These are phyloP conservation scores for Timema podura DNA, from an alignment of 2,888 invertebrate genomes.

Conservation along the genomic window DNA sequence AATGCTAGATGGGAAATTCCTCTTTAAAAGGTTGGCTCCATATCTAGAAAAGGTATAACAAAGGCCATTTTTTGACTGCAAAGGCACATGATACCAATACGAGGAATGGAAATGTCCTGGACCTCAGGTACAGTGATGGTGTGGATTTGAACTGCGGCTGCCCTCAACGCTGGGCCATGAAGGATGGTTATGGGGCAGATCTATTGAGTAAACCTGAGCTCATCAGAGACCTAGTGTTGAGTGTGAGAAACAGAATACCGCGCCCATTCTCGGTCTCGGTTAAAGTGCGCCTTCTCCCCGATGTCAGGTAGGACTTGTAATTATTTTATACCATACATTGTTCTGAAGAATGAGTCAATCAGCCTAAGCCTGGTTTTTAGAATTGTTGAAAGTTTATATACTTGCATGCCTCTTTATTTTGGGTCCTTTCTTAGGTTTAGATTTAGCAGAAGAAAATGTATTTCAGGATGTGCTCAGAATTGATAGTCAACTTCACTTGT, in stretches of 20 bases:
- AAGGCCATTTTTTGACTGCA: not conserved
- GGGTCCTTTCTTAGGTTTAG: too few species aligned
- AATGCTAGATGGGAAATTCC: not conserved
- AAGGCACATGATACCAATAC: too few species aligned
- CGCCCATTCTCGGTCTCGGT: constrained; percentile 81
- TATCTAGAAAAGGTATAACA: too few species aligned
- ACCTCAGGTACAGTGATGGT: constrained; percentile 74
- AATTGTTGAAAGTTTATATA: too few species aligned
- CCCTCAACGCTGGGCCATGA: constrained; percentile 92
- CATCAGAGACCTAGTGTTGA: constrained; percentile 73
- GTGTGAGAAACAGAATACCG: constrained; percentile 67
- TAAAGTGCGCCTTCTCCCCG: constrained; percentile 80
- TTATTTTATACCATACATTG: too few species aligned
- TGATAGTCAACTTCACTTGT: too few species aligned
- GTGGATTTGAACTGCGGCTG: constrained; percentile 97
- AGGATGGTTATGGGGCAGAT: constrained; percentile 84
- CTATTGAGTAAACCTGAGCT: constrained; percentile 78
- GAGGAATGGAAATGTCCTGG: not conserved
- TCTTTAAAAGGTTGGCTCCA: not conserved
- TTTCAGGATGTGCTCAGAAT: too few species aligned
- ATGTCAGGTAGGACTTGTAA: constrained; percentile 49
- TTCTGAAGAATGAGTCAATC: too few species aligned
- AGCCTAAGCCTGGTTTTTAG: too few species aligned
- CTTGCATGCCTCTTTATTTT: too few species aligned
- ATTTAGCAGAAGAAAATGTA: too few species aligned